Conservation (phyloP, 2,113 vertebrate genomes). For the Cheilinus undulatus region DNA sequence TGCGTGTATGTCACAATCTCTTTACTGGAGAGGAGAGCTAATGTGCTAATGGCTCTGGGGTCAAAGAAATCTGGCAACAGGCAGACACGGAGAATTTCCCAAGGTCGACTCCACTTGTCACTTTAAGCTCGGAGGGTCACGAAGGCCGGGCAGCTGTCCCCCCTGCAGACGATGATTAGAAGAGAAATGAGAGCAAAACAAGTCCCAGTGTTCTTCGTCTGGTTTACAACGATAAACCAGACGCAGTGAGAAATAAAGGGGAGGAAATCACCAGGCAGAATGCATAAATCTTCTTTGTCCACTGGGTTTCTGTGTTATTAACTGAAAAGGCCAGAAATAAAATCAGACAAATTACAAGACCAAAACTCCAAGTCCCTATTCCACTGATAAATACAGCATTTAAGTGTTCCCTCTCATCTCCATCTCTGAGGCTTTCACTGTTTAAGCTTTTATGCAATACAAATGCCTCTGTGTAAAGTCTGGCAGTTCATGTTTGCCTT, state of each 20-base stretch:
- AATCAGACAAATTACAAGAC: slow-evolving; percentile 56
- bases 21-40: not conserved
- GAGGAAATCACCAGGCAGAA: slow-evolving; percentile 29
- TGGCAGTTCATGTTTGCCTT: slow-evolving; percentile 25
- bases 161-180: slow-evolving; percentile 53
- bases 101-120: slow-evolving; percentile 46
- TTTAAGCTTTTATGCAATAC: slow-evolving; percentile 53
- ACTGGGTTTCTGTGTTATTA: slow-evolving; percentile 44
- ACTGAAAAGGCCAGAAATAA: slow-evolving; percentile 56
- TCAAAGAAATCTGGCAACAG: slow-evolving; percentile 42
- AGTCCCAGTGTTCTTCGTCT: slow-evolving; percentile 39
- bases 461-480: slow-evolving; percentile 54
- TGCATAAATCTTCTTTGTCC: slow-evolving; percentile 46
- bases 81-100: slow-evolving; percentile 10
- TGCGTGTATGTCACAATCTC: not conserved
- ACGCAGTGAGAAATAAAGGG: not conserved
- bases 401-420: slow-evolving; percentile 60
- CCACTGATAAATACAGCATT: slow-evolving; percentile 56
- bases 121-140: slow-evolving; percentile 43
- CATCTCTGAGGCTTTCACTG: slow-evolving; percentile 33
- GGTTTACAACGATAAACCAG: slow-evolving; percentile 29
- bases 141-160: slow-evolving; percentile 51
- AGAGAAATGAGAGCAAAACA: slow-evolving; percentile 30
- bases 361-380: slow-evolving; percentile 36
- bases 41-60: slow-evolving; percentile 14